Evolutionary conservation across 2,113 vertebrate species (phyloP).

Genomic region (Engraulis encrasicolus): DNA sequence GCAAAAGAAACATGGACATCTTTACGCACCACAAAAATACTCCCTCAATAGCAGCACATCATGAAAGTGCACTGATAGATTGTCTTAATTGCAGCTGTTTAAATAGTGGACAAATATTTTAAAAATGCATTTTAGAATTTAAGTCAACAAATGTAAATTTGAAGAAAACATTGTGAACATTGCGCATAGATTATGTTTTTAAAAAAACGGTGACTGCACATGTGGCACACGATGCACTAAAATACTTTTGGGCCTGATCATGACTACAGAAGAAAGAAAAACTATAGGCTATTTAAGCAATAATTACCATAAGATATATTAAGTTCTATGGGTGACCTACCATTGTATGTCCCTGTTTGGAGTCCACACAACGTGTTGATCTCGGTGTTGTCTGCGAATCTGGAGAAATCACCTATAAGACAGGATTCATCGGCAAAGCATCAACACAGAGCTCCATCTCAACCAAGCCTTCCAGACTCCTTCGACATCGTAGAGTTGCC

Average conservation of each 20-base stretch:
- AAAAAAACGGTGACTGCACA: too few relatives aligned
- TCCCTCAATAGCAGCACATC: background rate
- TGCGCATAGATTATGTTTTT: too few relatives aligned
- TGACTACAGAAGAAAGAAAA: background rate
- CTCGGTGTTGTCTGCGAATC: constrained; percentile 82
- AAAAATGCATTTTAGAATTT: too few relatives aligned
- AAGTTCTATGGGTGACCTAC: constrained; percentile 73
- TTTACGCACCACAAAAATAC: background rate
- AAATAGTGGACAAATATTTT: background rate
- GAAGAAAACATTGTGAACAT: too few relatives aligned
- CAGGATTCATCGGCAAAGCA: constrained; percentile 68
- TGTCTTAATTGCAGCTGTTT: background rate
- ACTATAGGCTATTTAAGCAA: background rate
- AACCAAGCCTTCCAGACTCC: constrained; percentile 46
- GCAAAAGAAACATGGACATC: constrained; percentile 32
- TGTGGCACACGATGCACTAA: background rate
- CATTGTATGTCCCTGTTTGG: constrained; percentile 81
- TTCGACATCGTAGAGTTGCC: constrained; percentile 68
- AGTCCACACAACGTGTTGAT: constrained; percentile 83
- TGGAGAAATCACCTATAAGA: constrained; percentile 88
- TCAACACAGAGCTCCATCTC: constrained; percentile 65
- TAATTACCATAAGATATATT: constrained; percentile 29
- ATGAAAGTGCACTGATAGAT: background rate
- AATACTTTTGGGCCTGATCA: background rate
- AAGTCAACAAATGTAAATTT: too few relatives aligned